Conservation (phyloP, 2,797 vertebrate species). For the Galaxias olidus region DNA sequence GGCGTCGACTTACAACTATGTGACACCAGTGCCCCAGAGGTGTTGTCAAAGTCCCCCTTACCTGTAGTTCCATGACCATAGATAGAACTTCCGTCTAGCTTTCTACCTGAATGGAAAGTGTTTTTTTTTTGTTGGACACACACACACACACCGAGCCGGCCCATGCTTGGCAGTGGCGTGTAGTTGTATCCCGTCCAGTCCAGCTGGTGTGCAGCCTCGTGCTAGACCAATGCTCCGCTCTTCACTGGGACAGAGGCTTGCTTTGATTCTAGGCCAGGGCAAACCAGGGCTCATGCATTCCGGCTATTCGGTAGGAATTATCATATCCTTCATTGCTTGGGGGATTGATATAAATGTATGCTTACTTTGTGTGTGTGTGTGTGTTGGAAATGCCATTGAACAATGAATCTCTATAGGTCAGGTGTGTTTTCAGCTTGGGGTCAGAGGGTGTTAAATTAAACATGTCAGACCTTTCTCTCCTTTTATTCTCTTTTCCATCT, state of each 20-base stretch:
- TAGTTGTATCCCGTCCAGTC: conserved; percentile 49
- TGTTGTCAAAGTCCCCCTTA: too few relatives aligned
- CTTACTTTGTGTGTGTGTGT: conserved; percentile 47
- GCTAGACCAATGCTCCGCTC: conserved; percentile 45
- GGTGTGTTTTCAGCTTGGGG: conserved; percentile 40
- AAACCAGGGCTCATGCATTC: conserved; percentile 64
- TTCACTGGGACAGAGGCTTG: conserved; percentile 45
- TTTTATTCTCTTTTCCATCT: conserved; percentile 20
- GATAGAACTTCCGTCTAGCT: too few relatives aligned
- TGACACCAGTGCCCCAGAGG: too few relatives aligned
- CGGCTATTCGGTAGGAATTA: conserved; percentile 64
- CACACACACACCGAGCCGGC: not conserved
- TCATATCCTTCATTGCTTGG: conserved; percentile 52
- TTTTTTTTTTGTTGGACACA: conserved; percentile 41
- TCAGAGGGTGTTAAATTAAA: conserved; percentile 50
- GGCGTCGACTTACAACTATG: too few relatives aligned
- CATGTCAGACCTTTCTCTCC: conserved; percentile 36
- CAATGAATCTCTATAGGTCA: conserved; percentile 50
- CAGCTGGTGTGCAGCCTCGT: conserved; percentile 63
- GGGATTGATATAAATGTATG: conserved; percentile 55
- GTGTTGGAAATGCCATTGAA: conserved; percentile 32
- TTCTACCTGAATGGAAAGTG: not conserved
- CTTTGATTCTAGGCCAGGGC: conserved; percentile 62
- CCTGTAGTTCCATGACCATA: too few relatives aligned
- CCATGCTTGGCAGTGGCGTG: conserved; percentile 52